A percentile compares a stretch with the other conserved stretches of the same genome.
Evolutionary conservation across 2,113 vertebrate species (phyloP).

Genomic region (Diglossa brunneiventris): DNA sequence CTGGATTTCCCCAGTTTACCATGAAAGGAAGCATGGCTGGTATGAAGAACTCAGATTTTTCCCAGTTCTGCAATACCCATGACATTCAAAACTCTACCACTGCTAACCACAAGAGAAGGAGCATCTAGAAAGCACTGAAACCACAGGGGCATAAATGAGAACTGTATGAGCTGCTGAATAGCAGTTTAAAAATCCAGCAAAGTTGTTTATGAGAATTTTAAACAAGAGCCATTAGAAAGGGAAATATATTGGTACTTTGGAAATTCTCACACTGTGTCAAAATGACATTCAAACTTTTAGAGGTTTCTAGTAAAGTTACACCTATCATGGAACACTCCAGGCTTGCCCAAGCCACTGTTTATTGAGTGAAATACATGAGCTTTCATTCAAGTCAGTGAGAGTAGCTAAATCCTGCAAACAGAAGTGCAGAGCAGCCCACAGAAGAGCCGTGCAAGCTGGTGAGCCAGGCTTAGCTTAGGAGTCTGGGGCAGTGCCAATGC

Average conservation of each 20-base stretch:
- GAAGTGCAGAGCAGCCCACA: not conserved
- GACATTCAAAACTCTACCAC: not conserved
- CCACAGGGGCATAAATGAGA: not conserved
- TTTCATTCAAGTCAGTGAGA: not conserved
- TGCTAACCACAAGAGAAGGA: constrained; percentile 15
- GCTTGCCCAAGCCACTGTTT: not conserved
- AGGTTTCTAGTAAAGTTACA: not conserved
- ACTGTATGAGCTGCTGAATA: not conserved
- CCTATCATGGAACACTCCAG: not conserved
- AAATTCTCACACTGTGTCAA: not conserved
- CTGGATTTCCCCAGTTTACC: not conserved
- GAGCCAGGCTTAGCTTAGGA: not conserved
- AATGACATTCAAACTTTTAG: not conserved
- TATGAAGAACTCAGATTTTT: not conserved
- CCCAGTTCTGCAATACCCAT: not conserved
- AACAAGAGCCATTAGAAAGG: not conserved
- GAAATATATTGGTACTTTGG: not conserved
- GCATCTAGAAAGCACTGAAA: not conserved
- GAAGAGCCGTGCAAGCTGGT: not conserved
- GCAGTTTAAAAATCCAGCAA: not conserved
- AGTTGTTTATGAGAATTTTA: not conserved
- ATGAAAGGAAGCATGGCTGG: not conserved
- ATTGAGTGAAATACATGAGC: not conserved
- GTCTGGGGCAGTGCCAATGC: not conserved
- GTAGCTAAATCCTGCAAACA: not conserved